A percentile compares a stretch with the other conserved stretches of the same genome.
Conservation (phyloP, 2,888 invertebrate species). For the Hipparchia sbordonii region DNA sequence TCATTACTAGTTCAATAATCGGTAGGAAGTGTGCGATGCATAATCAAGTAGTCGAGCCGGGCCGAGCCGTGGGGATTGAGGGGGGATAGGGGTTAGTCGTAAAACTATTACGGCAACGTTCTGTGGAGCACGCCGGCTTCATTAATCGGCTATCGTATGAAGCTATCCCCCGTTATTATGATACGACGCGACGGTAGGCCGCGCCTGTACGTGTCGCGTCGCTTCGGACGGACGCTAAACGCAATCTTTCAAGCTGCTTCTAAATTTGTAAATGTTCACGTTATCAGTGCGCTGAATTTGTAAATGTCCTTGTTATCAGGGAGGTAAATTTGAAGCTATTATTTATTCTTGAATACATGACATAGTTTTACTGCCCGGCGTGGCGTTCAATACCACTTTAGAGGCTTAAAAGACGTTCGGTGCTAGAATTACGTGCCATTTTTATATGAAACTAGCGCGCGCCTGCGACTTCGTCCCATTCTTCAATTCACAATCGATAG, state of each 20-base stretch:
- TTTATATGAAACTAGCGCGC: too few relatives aligned
- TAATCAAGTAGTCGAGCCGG: slow-evolving; percentile 75
- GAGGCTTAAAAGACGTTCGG: not conserved
- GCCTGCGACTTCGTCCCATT: too few relatives aligned
- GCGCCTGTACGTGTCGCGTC: slow-evolving; percentile 46
- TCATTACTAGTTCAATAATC: slow-evolving; percentile 81
- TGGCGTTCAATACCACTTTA: not conserved
- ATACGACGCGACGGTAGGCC: slow-evolving; percentile 69
- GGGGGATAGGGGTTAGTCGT: slow-evolving; percentile 59
- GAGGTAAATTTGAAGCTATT: slow-evolving; percentile 21
- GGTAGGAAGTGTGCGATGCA: slow-evolving; percentile 76
- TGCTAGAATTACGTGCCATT: too few relatives aligned
- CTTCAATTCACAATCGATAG: too few relatives aligned
- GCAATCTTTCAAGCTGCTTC: slow-evolving; percentile 27
- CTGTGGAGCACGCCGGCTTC: slow-evolving; percentile 74
- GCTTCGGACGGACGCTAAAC: slow-evolving; percentile 21
- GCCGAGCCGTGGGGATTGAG: slow-evolving; percentile 39
- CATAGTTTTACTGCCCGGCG: not conserved
- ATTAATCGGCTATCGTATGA: slow-evolving; percentile 80
- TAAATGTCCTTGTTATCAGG: slow-evolving; percentile 25
- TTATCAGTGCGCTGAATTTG: slow-evolving; percentile 25
- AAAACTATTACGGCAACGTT: slow-evolving; percentile 80
- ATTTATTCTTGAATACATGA: slow-evolving; percentile 17
- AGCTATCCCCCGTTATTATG: slow-evolving; percentile 73
- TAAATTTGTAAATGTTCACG: slow-evolving; percentile 24